Evolutionary conservation across 2,797 vertebrate genomes (phyloP), one percentile per base, ranked within the genome.

Genomic region (Chiroxiphia lanceolata): DNA sequence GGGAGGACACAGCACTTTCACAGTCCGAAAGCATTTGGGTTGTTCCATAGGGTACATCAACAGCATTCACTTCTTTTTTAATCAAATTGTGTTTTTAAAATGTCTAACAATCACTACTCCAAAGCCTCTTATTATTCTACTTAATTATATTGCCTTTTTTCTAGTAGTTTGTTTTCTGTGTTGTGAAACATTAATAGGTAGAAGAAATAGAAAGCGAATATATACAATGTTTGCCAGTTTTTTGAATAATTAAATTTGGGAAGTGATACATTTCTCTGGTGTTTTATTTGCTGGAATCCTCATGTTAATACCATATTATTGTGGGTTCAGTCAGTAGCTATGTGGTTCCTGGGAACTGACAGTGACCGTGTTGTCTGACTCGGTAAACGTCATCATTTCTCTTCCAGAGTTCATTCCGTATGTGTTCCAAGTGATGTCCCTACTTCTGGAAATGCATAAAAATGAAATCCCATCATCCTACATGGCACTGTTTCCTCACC

Each of bases 341-440:
- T 0, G 1, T 87, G 26, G 6, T 59, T 56, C 26, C n/a, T 92
- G 51, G 25, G 44, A 61, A 21, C 0, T 79, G 25, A 33, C 72
- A 36, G 56, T n/a, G 34, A 56, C 56, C 10, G 0, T 33, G 27
- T 31, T 45, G 51, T 40, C 40, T 64, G 54, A 64, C 56, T 60
- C 33, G 5, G 9, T 60, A n/a, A 88, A 76, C 57, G 33, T 67
- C 14, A 2, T 57, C 1, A 6, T 67, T 77, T 68, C 44, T 48
- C 93, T 68, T 50, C 15, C 98, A 99, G 99, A 99, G 96, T 99
- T 99, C 97, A 99, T 99, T 90, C 99, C 99, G 0, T 99, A 99
- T 4, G 99, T 99, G 95, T 99, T 99, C 97, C 99, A 99, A 98
- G 99, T 99, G 96, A 99, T 99, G 99, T 99, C 99, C 60, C 97